These are phyloP conservation scores for Gastracanthus pulcherrimus DNA, from an alignment of 2,888 invertebrate genomes.

Conservation along the genomic window DNA sequence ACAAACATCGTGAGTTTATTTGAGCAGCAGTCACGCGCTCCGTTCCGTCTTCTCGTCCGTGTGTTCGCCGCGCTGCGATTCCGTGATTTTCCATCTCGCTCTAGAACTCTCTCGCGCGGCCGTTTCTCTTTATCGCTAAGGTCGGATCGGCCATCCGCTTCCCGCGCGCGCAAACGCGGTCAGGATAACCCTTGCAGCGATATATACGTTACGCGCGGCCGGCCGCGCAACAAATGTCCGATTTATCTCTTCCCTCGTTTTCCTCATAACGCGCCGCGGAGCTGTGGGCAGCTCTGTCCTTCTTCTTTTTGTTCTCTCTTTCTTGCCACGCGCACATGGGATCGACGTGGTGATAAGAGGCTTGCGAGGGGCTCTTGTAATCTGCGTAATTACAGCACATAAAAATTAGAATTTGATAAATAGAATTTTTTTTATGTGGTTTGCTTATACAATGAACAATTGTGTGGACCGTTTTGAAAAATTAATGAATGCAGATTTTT, in stretches of 20 bases:
- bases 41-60: not conserved
- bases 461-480: too few species aligned
- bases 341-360: not conserved
- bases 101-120: slow-evolving; percentile 39
- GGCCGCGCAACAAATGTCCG: slow-evolving; percentile 48
- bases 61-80: not conserved
- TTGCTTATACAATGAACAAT: not conserved
- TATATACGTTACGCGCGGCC: too few species aligned
- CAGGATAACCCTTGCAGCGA: slow-evolving; percentile 48
- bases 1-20: slow-evolving; percentile 14
- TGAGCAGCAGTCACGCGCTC: slow-evolving; percentile 7
- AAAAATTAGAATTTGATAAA: not conserved
- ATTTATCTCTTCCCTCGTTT: slow-evolving; percentile 39
- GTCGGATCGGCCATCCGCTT: slow-evolving; percentile 61
- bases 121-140: slow-evolving; percentile 61
- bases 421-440: not conserved
- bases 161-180: slow-evolving; percentile 44
- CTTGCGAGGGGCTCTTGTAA: not conserved
- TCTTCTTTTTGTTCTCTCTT: not conserved
- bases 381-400: not conserved
- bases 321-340: not conserved
- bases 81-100: slow-evolving; percentile 37
- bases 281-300: not conserved
- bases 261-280: not conserved
- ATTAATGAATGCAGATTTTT: too few species aligned